Conservation (phyloP, 2,113 vertebrate species). For the Falcunculus frontatus region DNA sequence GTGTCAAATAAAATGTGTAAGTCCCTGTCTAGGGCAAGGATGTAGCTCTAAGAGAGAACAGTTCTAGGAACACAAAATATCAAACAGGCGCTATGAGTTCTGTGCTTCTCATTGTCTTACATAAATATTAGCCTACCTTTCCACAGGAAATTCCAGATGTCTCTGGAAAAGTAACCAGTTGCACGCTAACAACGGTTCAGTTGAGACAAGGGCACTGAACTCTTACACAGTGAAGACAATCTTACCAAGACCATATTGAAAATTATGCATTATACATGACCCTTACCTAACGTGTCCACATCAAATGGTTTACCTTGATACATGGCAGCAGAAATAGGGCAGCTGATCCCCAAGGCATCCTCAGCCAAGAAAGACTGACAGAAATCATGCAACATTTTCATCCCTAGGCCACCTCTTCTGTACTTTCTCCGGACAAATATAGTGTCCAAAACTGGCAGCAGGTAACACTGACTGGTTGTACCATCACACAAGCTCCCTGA, state of each 20-base stretch:
- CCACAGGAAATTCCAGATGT: background rate
- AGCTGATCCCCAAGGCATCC: constrained; percentile 84
- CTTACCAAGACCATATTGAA: background rate
- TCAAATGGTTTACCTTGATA: constrained; percentile 74
- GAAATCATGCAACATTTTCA: constrained; percentile 86
- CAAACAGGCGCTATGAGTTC: background rate
- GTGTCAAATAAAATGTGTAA: background rate
- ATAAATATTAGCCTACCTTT: background rate
- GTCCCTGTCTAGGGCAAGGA: background rate
- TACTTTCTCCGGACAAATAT: constrained; percentile 77
- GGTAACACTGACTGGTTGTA: constrained; percentile 72
- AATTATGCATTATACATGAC: background rate
- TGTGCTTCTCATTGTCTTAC: background rate
- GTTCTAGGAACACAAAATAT: background rate
- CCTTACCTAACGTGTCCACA: background rate
- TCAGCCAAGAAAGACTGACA: constrained; percentile 78
- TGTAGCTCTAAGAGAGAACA: background rate
- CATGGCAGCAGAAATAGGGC: constrained; percentile 84
- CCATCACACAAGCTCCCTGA: constrained; percentile 81
- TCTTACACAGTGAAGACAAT: background rate
- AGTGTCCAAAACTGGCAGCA: constrained; percentile 87
- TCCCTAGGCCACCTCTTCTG: constrained; percentile 80
- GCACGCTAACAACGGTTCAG: background rate
- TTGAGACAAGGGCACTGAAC: constrained; percentile 12
- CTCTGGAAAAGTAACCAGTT: background rate